Base-by-base conservation (phyloP, 1,140 invertebrate genomes). In the Drosophila sp. region DNA sequence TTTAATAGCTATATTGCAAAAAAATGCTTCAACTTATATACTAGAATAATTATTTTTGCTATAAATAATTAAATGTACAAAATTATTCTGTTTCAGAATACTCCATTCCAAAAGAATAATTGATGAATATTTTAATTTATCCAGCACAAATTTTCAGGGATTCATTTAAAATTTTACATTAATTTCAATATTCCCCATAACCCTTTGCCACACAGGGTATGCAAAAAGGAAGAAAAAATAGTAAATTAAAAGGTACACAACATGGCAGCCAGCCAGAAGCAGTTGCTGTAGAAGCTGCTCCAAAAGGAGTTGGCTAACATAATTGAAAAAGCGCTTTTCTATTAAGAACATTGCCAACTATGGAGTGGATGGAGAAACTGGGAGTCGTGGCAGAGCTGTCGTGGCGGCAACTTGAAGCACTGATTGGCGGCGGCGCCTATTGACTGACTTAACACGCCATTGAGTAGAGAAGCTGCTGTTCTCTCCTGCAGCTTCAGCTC, bases 311-410 rank as follows among this genome's bases (percentile, higher is more conserved):
- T 83, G 83, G 67, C 79, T 63, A 82, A 83, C 83, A 87, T 87
- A 87, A 87, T 87, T 87, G 83, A 87, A 87, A 78, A 87, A 89
- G 83, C 83, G 83, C 83, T 89, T 89, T 89, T 89, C 83, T 89
- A 89, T 89, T 83, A 89, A 89, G 84, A 81, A 81, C 72, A 73
- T 66, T 61, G 78, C 43, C 50, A 53, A 34, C 57, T 45, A 14
- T 4, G 13, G 4, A n/a, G n/a, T n/a, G n/a, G n/a, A n/a, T n/a
- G n/a, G n/a, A n/a, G n/a, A n/a, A n/a, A n/a, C n/a, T n/a, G n/a
- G n/a, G n/a, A n/a, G n/a, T n/a, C n/a, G n/a, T n/a, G n/a, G n/a
- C n/a, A n/a, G n/a, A 11, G 65, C 38, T 65, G 59, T 73, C 45
- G 45, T 34, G 57, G 61, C 45, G 64, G 64, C 59, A 78, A 72